A percentile compares a stretch with the other conserved stretches of the same genome.
Conservation (phyloP, 1,140 invertebrate genomes). For the Dolichoris vasculosae region DNA sequence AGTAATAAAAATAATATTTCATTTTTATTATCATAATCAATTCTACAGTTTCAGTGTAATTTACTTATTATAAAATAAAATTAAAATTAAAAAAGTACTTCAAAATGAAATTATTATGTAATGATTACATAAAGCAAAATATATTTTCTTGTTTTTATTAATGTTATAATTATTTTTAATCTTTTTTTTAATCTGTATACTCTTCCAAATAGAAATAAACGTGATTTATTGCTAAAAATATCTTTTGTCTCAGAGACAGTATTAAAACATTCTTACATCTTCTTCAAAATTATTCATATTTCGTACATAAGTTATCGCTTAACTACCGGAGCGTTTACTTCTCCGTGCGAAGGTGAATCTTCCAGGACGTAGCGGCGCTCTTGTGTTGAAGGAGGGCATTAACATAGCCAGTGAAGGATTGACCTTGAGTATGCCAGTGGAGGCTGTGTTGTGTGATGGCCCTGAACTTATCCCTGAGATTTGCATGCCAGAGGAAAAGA, state of each 20-base stretch:
- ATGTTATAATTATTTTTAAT: no score
- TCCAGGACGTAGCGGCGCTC: background rate
- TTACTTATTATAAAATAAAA: no score
- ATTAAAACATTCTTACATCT: background rate
- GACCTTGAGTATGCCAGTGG: constrained; percentile 64
- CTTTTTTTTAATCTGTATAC: no score
- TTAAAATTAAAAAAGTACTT: no score
- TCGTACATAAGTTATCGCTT: background rate
- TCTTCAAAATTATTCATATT: background rate
- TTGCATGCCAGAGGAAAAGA: background rate
- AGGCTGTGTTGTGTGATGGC: constrained; percentile 60
- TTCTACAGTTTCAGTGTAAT: no score
- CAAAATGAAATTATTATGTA: no score
- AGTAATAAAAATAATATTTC: no score
- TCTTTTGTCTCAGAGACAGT: background rate
- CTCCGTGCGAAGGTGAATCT: background rate
- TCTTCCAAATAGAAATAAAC: background rate
- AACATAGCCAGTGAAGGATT: constrained; percentile 48
- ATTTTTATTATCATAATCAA: no score
- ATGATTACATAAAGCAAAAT: no score
- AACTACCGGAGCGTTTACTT: background rate
- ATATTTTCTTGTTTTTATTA: background rate
- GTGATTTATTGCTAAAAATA: background rate
- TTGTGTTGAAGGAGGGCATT: constrained; percentile 15
- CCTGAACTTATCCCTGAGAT: constrained; percentile 67